Base-by-base conservation (phyloP, 2,113 vertebrate species). In the Todiramphus saurophagus region DNA sequence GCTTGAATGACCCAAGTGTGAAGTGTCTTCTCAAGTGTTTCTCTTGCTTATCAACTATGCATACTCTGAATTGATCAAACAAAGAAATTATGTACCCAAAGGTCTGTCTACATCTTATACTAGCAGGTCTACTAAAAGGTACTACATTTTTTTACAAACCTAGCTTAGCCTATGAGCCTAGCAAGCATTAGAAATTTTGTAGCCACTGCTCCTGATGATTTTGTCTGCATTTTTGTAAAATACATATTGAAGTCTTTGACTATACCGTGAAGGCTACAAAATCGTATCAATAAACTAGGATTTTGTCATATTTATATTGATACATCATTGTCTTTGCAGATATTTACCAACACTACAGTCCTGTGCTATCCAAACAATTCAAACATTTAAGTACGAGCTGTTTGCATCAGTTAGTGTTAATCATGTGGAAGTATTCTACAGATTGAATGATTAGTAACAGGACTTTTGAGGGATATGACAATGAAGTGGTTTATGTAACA, bases 11-110 rank as follows among this genome's bases (percentile, higher is more conserved):
- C 59, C 35, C 16, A 33, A 85, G 62, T 30, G 39, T 82, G 53
- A 93, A 95, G 62, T 59, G 76, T 90, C 67, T 91, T 87, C 89
- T 91, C 44, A 85, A 79, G 37, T 83, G 67, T 94, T 95, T 89
- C 62, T 93, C 60, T 53, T 69, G 19, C 55, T 83, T 91, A 82
- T 35, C 67, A 73, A 39, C 76, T 62, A 30, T 48, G 33, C 25
- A 15, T 87, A 39, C 60, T 91, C 48, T 39, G 80, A 94, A 55
- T 46, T 80, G 86, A 86, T 77, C 33, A 51, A 55, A 83, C 25
- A 62, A 67, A 83, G 60, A 56, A 87, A 68, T 91, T 67, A 16
- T 23, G 33, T 89, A 60, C 27, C 17, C 68, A 14, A 7, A 75
- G 87, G 31, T 63, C 31, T 75, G 43, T 56, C 68, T 87, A 11